Evolutionary conservation across 2,888 invertebrate species (phyloP), one percentile per base, ranked within the genome.

Genomic region (Myathropa florea): DNA sequence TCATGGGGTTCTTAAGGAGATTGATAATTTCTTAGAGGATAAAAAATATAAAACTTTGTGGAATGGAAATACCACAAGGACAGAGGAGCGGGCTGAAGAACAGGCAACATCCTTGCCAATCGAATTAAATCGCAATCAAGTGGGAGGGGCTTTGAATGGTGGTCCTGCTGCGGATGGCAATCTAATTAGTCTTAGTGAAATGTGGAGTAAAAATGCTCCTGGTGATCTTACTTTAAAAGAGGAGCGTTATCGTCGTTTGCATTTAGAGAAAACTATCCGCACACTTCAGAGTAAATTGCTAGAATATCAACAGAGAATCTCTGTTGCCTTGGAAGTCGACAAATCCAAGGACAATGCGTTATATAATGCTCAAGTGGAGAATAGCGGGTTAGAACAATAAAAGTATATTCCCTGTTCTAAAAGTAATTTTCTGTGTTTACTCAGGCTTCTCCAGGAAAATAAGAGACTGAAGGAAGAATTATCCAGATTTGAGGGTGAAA

Each of bases 301-400:
- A 28, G 96, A 97, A 88, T 95, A 96, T 89, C 96, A 97, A 91
- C 96, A 97, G 91, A 95, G 95, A 89, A 91, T 97, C 30, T 96
- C 97, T 0, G 96, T 97, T 0, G 97, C 97, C 0, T 91, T 97
- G 4, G 94, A 95, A 91, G 95, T 97, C 0, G 97, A 97, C 91
- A 94, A 95, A 75, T 94, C 95, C 0, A 97, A 97, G 90, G 97
- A 97, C 89, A 92, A 93, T 0, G 95, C 96, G 0, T 95, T 97
- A 73, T 90, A 93, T 3, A 95, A 95, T 89, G 94, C 96, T 57
- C 94, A 95, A 76, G 94, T 94, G 14, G 95, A 95, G 0, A 95
- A 95, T 94, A 93, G 94, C 18, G 94, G 94, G 90, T 93, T 2
- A 33, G 61, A 71, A 65, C 26, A 91, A 72, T 88, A 81, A 36